A percentile compares a stretch with the other conserved stretches of the same genome.
phyloP scores from a whole-genome alignment of 2,113 vertebrate species.

The Cyphomyrus discorhynchus region DNA sequence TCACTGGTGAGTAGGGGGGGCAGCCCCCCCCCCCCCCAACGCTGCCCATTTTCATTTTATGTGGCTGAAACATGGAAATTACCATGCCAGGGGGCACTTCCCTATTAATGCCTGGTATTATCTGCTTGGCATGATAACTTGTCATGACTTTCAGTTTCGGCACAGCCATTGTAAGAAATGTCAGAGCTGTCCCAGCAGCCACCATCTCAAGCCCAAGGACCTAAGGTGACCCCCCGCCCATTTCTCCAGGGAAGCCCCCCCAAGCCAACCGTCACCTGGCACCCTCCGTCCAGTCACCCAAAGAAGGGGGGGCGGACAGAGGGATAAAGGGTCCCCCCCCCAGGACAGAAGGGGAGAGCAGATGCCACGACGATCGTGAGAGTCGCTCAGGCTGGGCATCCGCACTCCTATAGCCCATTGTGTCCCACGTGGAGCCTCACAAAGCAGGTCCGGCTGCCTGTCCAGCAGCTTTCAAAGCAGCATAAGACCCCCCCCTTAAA shows the following conservation, averaged over 20 bases:
- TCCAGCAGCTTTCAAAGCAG: background rate
- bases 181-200: background rate
- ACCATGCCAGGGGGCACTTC: background rate
- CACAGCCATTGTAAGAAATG: background rate
- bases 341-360: background rate
- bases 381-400: background rate
- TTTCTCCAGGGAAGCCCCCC: background rate
- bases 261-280: background rate
- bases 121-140: background rate
- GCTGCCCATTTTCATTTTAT: background rate
- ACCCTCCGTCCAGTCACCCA: background rate
- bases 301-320: background rate
- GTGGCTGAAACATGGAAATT: background rate
- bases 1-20: too few species aligned
- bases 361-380: background rate
- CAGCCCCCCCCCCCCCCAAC: background rate
- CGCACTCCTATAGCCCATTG: background rate
- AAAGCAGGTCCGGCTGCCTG: background rate
- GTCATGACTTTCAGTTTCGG: background rate
- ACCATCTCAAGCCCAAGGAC: background rate
- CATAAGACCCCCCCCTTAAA: background rate
- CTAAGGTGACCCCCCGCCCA: background rate
- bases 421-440: background rate
- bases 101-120: background rate
- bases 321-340: background rate